phyloP scores from a whole-genome alignment of 2,797 vertebrate species.

The Carduelis carduelis region DNA sequence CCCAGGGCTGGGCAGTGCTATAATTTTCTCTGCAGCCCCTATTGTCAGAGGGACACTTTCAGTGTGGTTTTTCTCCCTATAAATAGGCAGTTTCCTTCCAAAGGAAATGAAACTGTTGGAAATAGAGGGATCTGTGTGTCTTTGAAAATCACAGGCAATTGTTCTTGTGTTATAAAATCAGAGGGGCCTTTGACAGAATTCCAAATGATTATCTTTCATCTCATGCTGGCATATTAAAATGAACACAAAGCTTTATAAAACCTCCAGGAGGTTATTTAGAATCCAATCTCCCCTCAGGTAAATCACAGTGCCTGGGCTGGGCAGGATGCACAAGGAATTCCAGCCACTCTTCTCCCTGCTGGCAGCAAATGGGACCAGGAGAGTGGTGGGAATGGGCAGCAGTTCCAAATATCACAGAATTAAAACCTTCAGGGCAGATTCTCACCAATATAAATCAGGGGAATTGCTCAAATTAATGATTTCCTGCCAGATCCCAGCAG shows the following conservation, averaged over 20 bases:
- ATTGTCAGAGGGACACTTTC: conserved; percentile 67
- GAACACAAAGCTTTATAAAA: conserved; percentile 41
- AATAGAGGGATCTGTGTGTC: conserved; percentile 63
- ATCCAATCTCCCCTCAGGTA: conserved; percentile 44
- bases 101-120: conserved; percentile 68
- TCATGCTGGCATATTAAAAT: conserved; percentile 46
- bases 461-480: neutral
- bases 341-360: neutral
- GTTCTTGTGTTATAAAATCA: conserved; percentile 68
- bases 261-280: conserved; percentile 35
- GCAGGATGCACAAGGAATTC: conserved; percentile 35
- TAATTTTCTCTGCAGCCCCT: conserved; percentile 60
- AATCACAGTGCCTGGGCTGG: conserved; percentile 2
- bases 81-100: conserved; percentile 72
- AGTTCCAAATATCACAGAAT: neutral
- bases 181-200: conserved; percentile 65
- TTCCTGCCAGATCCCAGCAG: neutral
- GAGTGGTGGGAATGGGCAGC: neutral
- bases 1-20: conserved; percentile 21
- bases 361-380: neutral
- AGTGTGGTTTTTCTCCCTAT: conserved; percentile 64
- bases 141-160: conserved; percentile 75
- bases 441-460: neutral
- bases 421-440: neutral
- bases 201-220: conserved; percentile 57